Evolutionary conservation across 2,113 vertebrate genomes (phyloP).

Genomic region (Rhinopithecus roxellana): DNA sequence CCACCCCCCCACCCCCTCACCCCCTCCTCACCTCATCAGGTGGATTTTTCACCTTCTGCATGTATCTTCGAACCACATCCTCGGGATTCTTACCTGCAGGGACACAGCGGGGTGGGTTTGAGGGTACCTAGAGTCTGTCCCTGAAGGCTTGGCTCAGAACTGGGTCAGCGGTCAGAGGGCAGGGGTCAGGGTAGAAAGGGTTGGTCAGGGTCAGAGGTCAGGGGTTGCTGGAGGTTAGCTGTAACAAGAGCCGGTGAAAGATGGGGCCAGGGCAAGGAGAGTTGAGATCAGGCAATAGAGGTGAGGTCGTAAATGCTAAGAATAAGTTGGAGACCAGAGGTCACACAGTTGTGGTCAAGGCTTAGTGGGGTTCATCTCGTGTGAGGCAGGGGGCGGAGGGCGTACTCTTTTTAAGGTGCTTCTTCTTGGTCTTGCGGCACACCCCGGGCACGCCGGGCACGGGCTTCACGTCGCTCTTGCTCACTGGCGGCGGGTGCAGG

Average conservation of each 20-base stretch:
- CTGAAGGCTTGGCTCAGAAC: neutral
- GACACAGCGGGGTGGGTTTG: neutral
- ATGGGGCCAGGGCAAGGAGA: neutral
- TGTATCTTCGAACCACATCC: conserved; percentile 95
- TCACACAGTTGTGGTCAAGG: neutral
- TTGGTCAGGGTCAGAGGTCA: neutral
- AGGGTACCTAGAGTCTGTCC: neutral
- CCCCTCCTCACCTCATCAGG: conserved; percentile 91
- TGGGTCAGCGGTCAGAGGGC: neutral
- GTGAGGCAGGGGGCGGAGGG: rapidly evolving
- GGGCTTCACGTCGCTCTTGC: conserved; percentile 96
- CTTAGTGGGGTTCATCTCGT: neutral
- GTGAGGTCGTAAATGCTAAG: neutral
- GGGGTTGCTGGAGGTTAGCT: neutral
- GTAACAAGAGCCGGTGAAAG: neutral
- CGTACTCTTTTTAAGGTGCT: conserved; percentile 95
- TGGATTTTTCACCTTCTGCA: conserved; percentile 94
- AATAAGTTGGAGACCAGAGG: neutral
- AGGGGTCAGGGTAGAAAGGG: neutral
- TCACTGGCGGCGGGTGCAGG: conserved; percentile 95
- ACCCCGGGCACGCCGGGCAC: conserved; percentile 93
- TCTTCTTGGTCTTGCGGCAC: conserved; percentile 98
- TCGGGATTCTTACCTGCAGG: conserved; percentile 93
- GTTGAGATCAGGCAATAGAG: neutral
- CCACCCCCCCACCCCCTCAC: rapidly evolving